Evolutionary conservation across 2,797 vertebrate genomes (phyloP), one percentile per base, ranked within the genome.

Genomic region (Ibycter americanus): DNA sequence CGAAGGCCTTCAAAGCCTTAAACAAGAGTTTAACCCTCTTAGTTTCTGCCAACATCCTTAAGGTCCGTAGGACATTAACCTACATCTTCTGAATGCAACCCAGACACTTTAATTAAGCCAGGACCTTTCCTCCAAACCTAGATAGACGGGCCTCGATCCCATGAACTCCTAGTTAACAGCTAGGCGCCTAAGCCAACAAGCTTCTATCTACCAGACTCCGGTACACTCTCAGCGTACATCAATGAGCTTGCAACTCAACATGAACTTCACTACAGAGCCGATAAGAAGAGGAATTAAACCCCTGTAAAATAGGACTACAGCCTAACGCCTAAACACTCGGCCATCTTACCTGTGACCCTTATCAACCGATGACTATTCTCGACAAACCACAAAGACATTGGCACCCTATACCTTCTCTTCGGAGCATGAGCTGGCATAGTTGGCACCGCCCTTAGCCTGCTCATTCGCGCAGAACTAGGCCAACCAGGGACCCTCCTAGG

Each of bases 221-320:
- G 14, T 0, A 2, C 7, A 10, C 3, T 0, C 0, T 1, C 0
- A 40, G 1, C 1, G 2, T 0, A 0, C 36, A 88, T 83, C 61
- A 1, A 14, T 38, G 66, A 49, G 52, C 3, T 88, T 88, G 59
- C 79, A 92, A 83, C 52, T 14, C 72, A 36, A 4, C 0, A 83
- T 78, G 84, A 92, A 87, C 0, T 87, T 87, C 78, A 87, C 72
- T 0, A 77, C 58, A 8, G 15, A 1, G 5, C 0, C 7, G 10
- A 79, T 51, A 88, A 87, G 59, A 92, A 88, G 79, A 20, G 84
- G 79, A 83, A 51, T 79, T 0, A 0, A 88, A 79, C 72, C 79
- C 10, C 79, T 79, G 19, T 88, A 2, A 67, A 83, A 83, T n/a
- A 92, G 61, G 73, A n/a, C 66, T 88, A 88, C 79, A 92, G 90